These are phyloP conservation scores for Idaea biselata DNA, from an alignment of 2,888 invertebrate genomes.

Conservation along the genomic window DNA sequence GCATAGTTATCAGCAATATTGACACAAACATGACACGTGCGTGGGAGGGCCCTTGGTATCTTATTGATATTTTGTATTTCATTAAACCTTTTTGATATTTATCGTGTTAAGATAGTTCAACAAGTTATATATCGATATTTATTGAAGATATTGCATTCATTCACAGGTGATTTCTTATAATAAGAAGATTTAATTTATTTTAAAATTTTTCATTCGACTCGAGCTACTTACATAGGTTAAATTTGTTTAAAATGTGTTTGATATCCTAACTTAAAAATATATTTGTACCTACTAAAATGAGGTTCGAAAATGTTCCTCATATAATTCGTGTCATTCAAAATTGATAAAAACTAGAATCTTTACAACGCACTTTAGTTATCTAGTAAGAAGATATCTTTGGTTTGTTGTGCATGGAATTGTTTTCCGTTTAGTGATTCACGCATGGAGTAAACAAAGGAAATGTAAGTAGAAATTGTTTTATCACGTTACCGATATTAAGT, in stretches of 20 bases:
- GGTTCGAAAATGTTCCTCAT: background rate
- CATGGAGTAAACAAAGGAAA: slow-evolving; percentile 53
- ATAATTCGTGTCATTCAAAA: background rate
- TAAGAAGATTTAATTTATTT: no score
- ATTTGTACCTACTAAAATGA: no score
- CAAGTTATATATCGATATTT: background rate
- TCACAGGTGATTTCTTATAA: background rate
- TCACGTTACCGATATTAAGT: slow-evolving; percentile 42
- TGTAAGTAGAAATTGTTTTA: slow-evolving; percentile 51
- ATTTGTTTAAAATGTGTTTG: no score
- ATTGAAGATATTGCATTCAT: background rate
- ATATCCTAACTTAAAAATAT: no score
- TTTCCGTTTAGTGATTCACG: slow-evolving; percentile 25
- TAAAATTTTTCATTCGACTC: no score
- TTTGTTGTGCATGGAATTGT: background rate
- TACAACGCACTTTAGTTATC: background rate
- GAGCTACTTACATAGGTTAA: no score
- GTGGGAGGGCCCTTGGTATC: slow-evolving; percentile 27
- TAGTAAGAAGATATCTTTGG: background rate
- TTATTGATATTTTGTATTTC: slow-evolving; percentile 4
- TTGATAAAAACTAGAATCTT: background rate
- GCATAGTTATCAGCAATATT: slow-evolving; percentile 30
- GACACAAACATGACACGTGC: slow-evolving; percentile 37
- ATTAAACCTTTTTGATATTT: background rate
- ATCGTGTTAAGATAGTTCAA: background rate